A percentile compares a stretch with the other conserved stretches of the same genome.
Conservation (phyloP, 2,888 invertebrate genomes). For the Cheilosia grossa region DNA sequence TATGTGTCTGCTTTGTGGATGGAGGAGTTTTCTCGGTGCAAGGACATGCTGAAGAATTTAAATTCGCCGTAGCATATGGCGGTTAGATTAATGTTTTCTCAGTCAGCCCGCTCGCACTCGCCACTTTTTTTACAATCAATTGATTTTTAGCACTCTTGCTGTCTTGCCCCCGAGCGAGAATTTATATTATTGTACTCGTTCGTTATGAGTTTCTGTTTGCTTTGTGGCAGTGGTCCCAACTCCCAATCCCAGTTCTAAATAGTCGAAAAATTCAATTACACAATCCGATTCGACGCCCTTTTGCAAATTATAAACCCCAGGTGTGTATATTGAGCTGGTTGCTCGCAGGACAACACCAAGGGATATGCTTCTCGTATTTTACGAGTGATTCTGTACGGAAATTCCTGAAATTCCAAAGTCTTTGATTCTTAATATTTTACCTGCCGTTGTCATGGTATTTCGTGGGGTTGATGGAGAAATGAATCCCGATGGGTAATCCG, state of each 20-base stretch:
- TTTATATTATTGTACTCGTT: conserved; percentile 25
- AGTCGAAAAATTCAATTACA: conserved; percentile 71
- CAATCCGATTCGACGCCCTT: conserved; percentile 47
- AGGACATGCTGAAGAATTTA: conserved; percentile 64
- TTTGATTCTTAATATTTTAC: conserved; percentile 61
- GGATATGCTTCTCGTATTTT: conserved; percentile 46
- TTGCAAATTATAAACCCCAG: conserved; percentile 60
- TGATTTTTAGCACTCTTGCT: conserved; percentile 45
- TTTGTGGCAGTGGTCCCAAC: neutral
- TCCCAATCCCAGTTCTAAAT: conserved; percentile 40
- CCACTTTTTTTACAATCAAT: conserved; percentile 60
- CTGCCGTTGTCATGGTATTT: neutral
- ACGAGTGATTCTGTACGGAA: conserved; percentile 32
- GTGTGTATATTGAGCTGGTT: conserved; percentile 17
- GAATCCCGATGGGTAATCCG: conserved; percentile 28
- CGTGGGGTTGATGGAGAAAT: conserved; percentile 11
- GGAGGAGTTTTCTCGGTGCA: conserved; percentile 9
- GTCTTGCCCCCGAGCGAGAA: conserved; percentile 15
- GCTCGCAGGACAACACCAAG: conserved; percentile 9
- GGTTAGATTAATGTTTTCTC: conserved; percentile 60
- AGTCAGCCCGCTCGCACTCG: neutral
- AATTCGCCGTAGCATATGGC: conserved; percentile 66
- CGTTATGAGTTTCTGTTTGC: neutral
- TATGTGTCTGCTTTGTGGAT: conserved; percentile 12
- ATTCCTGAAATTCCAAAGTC: conserved; percentile 30